These are phyloP conservation scores for Tragelaphus imberbis DNA, from an alignment of 2,113 vertebrate species.

Conservation along the genomic window DNA sequence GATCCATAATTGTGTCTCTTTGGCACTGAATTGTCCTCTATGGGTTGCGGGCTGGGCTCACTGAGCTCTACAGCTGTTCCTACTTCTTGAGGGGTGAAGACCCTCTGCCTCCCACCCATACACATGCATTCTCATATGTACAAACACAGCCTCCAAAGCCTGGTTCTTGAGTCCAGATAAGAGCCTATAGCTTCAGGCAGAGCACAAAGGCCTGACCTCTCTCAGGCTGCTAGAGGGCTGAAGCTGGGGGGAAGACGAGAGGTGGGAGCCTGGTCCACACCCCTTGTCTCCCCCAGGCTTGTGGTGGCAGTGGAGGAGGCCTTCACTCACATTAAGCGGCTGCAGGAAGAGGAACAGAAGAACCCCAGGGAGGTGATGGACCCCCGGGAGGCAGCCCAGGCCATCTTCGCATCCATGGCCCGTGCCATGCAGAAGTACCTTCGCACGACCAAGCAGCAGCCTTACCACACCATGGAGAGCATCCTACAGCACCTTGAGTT, in stretches of 20 bases:
- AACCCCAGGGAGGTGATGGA: slow-evolving; percentile 95
- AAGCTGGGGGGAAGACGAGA: background rate
- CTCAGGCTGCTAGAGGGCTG: background rate
- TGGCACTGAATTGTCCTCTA: background rate
- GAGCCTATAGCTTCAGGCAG: background rate
- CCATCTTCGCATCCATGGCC: slow-evolving; percentile 98
- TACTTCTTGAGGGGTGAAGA: background rate
- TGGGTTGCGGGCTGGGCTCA: background rate
- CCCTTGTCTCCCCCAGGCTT: slow-evolving; percentile 78
- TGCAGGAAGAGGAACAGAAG: slow-evolving; percentile 94
- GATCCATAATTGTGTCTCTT: background rate
- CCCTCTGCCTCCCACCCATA: accelerated
- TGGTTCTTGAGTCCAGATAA: background rate
- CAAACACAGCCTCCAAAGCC: background rate
- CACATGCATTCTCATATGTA: background rate
- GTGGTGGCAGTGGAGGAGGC: slow-evolving; percentile 97
- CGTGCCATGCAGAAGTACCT: slow-evolving; percentile 99
- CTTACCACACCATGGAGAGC: slow-evolving; percentile 99
- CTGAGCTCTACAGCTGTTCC: background rate
- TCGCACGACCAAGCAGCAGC: slow-evolving; percentile 94
- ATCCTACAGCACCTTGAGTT: slow-evolving; percentile 97
- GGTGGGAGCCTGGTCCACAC: background rate
- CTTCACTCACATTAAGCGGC: slow-evolving; percentile 95
- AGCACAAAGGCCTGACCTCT: background rate
- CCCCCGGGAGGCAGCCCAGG: slow-evolving; percentile 94